These are phyloP conservation scores for Pristionchus japonicus DNA, from an alignment of 2,888 invertebrate genomes.

Conservation along the genomic window DNA sequence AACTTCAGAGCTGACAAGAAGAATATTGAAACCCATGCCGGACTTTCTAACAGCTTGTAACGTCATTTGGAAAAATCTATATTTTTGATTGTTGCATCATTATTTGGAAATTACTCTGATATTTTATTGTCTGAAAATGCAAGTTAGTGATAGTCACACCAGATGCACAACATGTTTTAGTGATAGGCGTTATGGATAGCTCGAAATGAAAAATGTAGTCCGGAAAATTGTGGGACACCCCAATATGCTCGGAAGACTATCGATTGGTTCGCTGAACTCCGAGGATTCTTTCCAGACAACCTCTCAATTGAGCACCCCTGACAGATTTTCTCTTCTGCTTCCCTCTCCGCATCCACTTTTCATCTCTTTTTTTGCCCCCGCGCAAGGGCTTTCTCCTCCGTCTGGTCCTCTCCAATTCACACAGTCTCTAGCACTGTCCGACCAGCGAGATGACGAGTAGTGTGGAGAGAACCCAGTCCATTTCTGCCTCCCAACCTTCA, in stretches of 20 bases:
- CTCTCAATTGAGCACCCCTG: background rate
- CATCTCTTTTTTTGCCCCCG: background rate
- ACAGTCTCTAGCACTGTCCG: background rate
- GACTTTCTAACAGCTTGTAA: too few relatives aligned
- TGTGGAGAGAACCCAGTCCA: background rate
- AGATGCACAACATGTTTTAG: too few relatives aligned
- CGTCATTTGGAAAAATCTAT: too few relatives aligned
- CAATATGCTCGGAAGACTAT: background rate
- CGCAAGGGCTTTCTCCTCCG: background rate
- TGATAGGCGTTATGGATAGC: too few relatives aligned
- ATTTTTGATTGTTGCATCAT: too few relatives aligned
- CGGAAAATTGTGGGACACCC: too few relatives aligned
- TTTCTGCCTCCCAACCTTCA: background rate
- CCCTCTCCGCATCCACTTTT: conserved; percentile 4
- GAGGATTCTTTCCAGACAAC: background rate
- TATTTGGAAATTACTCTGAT: too few relatives aligned
- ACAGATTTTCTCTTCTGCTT: conserved; percentile 7
- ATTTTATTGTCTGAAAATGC: too few relatives aligned
- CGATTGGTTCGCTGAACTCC: background rate
- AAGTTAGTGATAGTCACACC: too few relatives aligned
- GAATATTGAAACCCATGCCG: too few relatives aligned
- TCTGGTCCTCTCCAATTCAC: background rate
- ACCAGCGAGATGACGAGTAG: background rate
- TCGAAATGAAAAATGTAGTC: too few relatives aligned
- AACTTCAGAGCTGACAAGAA: too few relatives aligned